Conservation (phyloP, 2,888 invertebrate species). For the Epirrhoe tristata region DNA sequence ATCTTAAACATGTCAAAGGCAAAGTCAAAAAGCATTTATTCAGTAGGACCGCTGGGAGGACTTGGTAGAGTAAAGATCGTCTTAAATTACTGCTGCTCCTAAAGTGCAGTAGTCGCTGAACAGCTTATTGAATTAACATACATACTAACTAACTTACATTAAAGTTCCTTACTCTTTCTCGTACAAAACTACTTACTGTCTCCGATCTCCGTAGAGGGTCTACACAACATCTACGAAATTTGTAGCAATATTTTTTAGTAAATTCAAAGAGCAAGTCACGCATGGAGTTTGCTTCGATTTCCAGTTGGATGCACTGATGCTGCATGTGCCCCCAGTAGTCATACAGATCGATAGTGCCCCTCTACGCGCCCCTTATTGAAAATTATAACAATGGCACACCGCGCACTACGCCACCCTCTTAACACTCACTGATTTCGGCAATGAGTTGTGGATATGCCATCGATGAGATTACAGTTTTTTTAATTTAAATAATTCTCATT, state of each 20-base stretch:
- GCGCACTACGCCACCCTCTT: constrained; percentile 76
- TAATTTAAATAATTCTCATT: not conserved
- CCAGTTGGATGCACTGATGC: constrained; percentile 80
- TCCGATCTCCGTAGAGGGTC: constrained; percentile 1
- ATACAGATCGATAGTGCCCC: constrained; percentile 79
- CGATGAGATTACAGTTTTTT: constrained; percentile 35
- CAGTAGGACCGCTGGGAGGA: no score
- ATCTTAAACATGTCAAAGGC: no score
- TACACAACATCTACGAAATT: constrained; percentile 23
- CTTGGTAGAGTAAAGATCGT: no score
- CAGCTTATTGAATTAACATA: no score
- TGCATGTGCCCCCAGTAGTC: constrained; percentile 62
- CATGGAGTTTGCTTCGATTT: constrained; percentile 62
- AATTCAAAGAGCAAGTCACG: constrained; percentile 25
- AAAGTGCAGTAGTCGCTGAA: no score
- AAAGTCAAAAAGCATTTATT: no score
- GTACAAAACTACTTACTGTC: constrained; percentile 4
- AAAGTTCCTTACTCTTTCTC: not conserved
- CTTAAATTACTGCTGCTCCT: no score
- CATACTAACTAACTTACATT: no score
- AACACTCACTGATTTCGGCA: constrained; percentile 84
- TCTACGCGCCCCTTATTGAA: constrained; percentile 85
- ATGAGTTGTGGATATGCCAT: constrained; percentile 70
- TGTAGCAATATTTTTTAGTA: constrained; percentile 8
- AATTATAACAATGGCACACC: constrained; percentile 85